Evolutionary conservation across 1,140 invertebrate genomes (phyloP).

Genomic region (Agrilus planipennis): DNA sequence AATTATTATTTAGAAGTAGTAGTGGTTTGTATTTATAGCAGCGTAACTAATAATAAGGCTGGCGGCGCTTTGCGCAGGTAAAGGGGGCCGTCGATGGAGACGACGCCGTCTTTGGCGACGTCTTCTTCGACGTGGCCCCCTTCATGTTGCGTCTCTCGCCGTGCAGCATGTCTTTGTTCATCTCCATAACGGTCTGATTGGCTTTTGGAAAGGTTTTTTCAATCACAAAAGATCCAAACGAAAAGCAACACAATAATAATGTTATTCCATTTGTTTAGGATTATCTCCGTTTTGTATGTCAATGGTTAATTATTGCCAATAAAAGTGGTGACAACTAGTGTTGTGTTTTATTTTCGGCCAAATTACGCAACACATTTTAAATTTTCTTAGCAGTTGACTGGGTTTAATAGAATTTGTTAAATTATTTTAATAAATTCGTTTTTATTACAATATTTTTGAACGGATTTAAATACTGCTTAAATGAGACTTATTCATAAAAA

Average conservation of each 20-base stretch:
- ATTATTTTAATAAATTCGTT: no score
- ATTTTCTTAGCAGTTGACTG: no score
- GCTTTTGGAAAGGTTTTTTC: conserved; percentile 65
- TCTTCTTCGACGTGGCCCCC: no score
- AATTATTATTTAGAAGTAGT: no score
- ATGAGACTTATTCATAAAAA: no score
- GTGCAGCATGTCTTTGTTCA: conserved; percentile 34
- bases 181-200: conserved; percentile 56
- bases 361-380: no score
- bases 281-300: conserved; percentile 14
- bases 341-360: conserved; percentile 11
- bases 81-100: background rate
- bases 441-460: no score
- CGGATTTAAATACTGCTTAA: no score
- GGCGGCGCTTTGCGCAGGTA: no score
- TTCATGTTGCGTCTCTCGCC: conserved; percentile 9
- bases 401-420: no score
- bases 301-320: conserved; percentile 5
- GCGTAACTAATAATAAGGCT: no score
- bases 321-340: conserved; percentile 11
- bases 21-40: no score
- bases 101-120: conserved; percentile 8
- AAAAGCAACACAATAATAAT: conserved; percentile 31
- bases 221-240: conserved; percentile 60
- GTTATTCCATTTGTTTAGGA: conserved; percentile 1